phyloP scores from a whole-genome alignment of 2,888 invertebrate species.

The Eupithecia dodoneata region DNA sequence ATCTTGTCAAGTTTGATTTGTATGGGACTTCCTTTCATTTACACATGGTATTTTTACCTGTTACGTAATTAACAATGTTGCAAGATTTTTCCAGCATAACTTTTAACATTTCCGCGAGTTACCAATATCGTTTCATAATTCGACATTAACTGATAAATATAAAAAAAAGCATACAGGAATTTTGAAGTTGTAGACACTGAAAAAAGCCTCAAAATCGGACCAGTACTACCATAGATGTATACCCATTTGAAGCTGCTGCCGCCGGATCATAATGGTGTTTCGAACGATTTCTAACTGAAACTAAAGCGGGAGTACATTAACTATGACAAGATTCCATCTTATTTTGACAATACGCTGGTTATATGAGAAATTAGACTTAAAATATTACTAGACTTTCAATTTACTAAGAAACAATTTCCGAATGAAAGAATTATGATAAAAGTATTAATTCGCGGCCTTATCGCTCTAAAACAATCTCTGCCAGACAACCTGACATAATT shows the following conservation, averaged over 20 bases:
- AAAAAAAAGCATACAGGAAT: too few species aligned
- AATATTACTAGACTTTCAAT: too few species aligned
- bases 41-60: not conserved
- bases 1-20: constrained; percentile 11
- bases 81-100: not conserved
- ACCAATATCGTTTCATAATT: too few species aligned
- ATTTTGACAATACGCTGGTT: too few species aligned
- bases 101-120: not conserved
- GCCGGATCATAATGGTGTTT: not conserved
- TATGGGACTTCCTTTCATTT: constrained; percentile 9
- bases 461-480: too few species aligned
- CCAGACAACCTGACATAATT: too few species aligned
- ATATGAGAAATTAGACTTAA: too few species aligned
- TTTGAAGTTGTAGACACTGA: not conserved
- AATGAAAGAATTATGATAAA: too few species aligned
- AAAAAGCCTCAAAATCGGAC: not conserved
- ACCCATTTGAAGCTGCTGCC: not conserved
- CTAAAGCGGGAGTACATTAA: not conserved
- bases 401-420: too few species aligned
- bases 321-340: not conserved
- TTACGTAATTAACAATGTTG: not conserved
- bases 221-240: not conserved
- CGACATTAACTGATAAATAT: too few species aligned
- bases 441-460: too few species aligned
- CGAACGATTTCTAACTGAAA: not conserved